These are phyloP conservation scores for Xylota segnis DNA, from an alignment of 2,888 invertebrate genomes.

Conservation along the genomic window DNA sequence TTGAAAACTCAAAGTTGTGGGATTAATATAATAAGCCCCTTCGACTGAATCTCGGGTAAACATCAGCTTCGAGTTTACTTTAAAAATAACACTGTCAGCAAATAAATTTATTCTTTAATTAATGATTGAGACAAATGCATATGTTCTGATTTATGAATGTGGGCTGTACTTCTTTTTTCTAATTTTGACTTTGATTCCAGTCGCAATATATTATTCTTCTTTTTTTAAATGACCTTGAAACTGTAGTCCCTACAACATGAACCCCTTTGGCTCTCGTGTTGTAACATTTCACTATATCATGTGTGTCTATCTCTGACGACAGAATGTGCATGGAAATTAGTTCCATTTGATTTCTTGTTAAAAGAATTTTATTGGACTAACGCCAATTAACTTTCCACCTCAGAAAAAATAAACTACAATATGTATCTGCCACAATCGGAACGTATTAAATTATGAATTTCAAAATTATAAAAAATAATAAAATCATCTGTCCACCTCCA, in stretches of 20 bases:
- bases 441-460: slow-evolving; percentile 37
- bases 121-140: no score
- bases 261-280: not conserved
- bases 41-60: no score
- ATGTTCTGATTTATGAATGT: no score
- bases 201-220: no score
- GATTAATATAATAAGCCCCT: no score
- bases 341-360: not conserved
- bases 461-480: slow-evolving; percentile 4
- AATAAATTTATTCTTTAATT: no score
- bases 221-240: not conserved
- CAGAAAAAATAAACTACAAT: slow-evolving; percentile 8
- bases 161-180: no score
- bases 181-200: no score
- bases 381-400: slow-evolving; percentile 32
- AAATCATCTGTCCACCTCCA: slow-evolving; percentile 37
- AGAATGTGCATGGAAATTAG: not conserved
- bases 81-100: no score
- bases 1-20: no score
- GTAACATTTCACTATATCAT: not conserved
- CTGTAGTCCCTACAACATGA: no score
- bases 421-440: slow-evolving; percentile 23
- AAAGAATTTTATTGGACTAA: slow-evolving; percentile 24
- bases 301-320: not conserved
- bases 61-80: no score